phyloP scores from a whole-genome alignment of 2,888 invertebrate species.

The Platerodrilus igneus region DNA sequence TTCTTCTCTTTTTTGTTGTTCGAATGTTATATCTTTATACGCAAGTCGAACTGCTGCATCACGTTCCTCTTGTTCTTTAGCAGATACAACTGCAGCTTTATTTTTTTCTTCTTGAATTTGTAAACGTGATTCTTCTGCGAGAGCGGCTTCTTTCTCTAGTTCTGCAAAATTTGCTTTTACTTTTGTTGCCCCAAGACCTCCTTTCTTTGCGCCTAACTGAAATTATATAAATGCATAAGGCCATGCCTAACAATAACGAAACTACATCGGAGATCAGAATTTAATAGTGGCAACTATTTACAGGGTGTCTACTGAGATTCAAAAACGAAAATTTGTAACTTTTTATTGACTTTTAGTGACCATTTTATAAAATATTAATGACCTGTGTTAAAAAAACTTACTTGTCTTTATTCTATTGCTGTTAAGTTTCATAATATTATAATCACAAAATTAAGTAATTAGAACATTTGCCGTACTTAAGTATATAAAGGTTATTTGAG shows the following conservation, averaged over 20 bases:
- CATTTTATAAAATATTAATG: too few species aligned
- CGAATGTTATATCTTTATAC: conserved; percentile 68
- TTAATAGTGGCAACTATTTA: too few species aligned
- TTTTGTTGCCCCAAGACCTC: conserved; percentile 89
- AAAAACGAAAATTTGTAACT: too few species aligned
- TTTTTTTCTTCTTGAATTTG: conserved; percentile 47
- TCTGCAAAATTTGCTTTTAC: conserved; percentile 94
- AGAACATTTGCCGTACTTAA: too few species aligned
- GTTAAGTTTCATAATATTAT: too few species aligned
- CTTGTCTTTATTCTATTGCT: too few species aligned
- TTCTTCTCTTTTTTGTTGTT: conserved; percentile 67
- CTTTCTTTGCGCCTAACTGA: conserved; percentile 83
- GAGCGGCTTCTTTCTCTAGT: conserved; percentile 84
- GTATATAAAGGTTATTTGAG: too few species aligned
- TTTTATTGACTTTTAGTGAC: too few species aligned
- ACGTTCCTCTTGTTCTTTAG: conserved; percentile 65
- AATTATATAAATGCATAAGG: conserved; percentile 21
- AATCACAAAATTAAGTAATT: too few species aligned
- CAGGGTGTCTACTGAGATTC: too few species aligned
- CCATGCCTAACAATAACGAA: not conserved
- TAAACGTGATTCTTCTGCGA: conserved; percentile 67
- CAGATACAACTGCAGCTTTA: conserved; percentile 45
- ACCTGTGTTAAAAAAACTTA: too few species aligned
- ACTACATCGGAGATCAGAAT: too few species aligned
- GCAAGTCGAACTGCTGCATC: conserved; percentile 67